A percentile compares a stretch with the other conserved stretches of the same genome.
phyloP scores from a whole-genome alignment of 2,797 vertebrate genomes.

The Acrocephalus scirpaceus region DNA sequence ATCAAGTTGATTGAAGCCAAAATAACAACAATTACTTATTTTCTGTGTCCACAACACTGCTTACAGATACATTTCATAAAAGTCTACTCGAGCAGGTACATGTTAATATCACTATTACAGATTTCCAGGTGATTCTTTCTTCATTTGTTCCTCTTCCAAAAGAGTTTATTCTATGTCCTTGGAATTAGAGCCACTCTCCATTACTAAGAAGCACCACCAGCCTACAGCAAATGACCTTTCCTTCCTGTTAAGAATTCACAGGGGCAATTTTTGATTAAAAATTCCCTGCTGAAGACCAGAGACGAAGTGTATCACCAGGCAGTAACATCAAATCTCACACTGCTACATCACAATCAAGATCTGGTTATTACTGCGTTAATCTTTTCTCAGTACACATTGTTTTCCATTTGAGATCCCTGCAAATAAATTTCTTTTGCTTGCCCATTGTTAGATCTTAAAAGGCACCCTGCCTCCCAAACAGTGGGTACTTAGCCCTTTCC shows the following conservation, averaged over 20 bases:
- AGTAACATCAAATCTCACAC: background rate
- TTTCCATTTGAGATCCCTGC: background rate
- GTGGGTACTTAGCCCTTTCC: background rate
- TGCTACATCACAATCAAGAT: background rate
- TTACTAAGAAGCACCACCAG: background rate
- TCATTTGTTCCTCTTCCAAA: background rate
- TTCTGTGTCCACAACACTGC: background rate
- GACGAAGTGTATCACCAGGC: background rate
- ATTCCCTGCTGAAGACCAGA: background rate
- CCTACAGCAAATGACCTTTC: background rate
- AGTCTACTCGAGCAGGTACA: background rate
- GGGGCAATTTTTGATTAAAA: background rate
- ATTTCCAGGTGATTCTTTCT: background rate
- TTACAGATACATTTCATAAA: background rate
- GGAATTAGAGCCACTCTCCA: background rate
- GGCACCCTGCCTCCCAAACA: background rate
- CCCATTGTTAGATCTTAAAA: background rate
- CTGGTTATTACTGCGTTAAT: background rate
- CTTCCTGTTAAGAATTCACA: background rate
- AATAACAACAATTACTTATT: constrained; percentile 28
- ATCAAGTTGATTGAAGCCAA: constrained; percentile 11
- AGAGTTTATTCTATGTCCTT: background rate
- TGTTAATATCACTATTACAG: background rate
- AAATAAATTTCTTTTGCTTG: background rate
- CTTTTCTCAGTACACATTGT: background rate